phyloP scores from a whole-genome alignment of 2,113 vertebrate species.

The Mirounga angustirostris region DNA sequence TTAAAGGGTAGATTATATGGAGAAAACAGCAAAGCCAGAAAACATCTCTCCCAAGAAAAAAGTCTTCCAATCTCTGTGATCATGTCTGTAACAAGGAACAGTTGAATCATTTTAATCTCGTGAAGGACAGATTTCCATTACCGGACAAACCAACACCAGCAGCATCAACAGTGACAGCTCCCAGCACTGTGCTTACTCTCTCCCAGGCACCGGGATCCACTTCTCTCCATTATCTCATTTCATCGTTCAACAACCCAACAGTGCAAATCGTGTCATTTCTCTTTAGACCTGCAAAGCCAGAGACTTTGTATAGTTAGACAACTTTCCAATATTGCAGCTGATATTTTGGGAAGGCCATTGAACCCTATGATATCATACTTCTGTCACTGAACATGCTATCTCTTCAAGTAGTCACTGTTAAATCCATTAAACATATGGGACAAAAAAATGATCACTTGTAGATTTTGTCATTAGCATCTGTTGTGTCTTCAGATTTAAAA shows the following conservation, averaged over 20 bases:
- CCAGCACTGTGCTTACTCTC: neutral
- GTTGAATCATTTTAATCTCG: neutral
- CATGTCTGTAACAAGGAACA: neutral
- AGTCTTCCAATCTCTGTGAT: neutral
- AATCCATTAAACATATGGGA: neutral
- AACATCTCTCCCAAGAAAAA: neutral
- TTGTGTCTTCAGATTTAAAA: constrained; percentile 12
- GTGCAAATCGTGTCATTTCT: neutral
- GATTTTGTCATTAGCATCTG: constrained; percentile 10
- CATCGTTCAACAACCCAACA: neutral
- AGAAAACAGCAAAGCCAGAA: neutral
- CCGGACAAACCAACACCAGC: neutral
- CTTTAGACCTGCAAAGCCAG: neutral
- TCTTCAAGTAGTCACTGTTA: neutral
- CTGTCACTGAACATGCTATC: neutral
- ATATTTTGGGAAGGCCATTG: neutral
- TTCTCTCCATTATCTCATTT: neutral
- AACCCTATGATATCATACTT: neutral
- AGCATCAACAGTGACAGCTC: neutral
- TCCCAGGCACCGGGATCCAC: neutral
- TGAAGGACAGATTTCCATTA: neutral
- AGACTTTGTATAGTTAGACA: neutral
- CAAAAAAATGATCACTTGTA: neutral
- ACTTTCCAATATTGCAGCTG: neutral
- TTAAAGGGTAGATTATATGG: neutral